Base-by-base conservation (phyloP, 1,140 invertebrate species). In the Acarapis woodi region DNA sequence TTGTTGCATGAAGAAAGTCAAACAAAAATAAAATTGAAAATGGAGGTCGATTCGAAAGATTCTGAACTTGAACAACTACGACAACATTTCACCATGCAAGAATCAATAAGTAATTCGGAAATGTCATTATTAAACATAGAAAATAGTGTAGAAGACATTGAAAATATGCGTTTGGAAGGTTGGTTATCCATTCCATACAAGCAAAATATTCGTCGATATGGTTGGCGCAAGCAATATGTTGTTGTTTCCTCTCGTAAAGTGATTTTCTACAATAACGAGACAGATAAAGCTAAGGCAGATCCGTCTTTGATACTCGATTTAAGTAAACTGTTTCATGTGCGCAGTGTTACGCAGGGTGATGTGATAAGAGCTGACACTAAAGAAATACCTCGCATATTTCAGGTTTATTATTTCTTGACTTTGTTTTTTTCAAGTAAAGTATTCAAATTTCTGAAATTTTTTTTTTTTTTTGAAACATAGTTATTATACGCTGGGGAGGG, bases 331-430 rank as follows among this genome's bases (percentile, higher is more conserved):
- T 94, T 93, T 62, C 88, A 96, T 61, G 88, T 96, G 40, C 69
- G 88, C 47, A 76, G 82, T 41, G 88, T 96, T 35, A 94, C 87
- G 37, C 87, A 94, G 61, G 85, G 85, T 49, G 88, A 97, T 67
- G 85, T 94, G 42, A 88, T 93, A 53, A 68, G 87, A 54, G 88
- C 82, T 37, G 83, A 93, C 65, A 78, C 80, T 55, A 87, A 87
- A 71, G 85, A 94, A 66, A 88, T 96, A 59, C 88, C 88, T 49
- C 72, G 83, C 56, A 96, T 97, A 62, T 94, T 94, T 62, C 87
- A 94, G 64, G 70, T 72, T 56, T 47, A 31, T 36, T 22, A n/a
- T 6, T 9, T 10, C 14, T 25, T 21, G 12, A 19, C n/a, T 8
- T 14, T 22, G 6, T 22, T 15, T n/a, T 16, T 33, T 38, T 23